Evolutionary conservation across 1,140 invertebrate species (phyloP).

Genomic region (Octopus sinensis): DNA sequence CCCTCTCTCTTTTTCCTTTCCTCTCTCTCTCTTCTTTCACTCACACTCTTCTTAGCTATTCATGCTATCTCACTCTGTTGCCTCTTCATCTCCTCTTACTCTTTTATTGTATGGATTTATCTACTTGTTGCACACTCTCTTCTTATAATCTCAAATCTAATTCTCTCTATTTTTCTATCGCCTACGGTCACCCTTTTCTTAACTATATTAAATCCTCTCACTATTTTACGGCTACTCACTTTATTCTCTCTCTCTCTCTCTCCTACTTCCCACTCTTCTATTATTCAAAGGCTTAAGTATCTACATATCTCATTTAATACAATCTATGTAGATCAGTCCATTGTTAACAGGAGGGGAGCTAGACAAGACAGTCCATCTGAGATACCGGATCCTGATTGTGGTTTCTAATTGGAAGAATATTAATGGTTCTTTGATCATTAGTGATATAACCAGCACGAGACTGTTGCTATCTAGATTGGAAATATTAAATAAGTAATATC

Average conservation of each 20-base stretch:
- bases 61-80: background rate
- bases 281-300: no score
- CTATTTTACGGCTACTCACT: background rate
- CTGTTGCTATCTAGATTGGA: no score
- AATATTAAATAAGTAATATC: no score
- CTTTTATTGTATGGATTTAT: background rate
- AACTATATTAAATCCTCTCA: background rate
- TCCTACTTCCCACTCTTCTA: background rate
- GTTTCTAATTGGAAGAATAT: no score
- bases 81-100: background rate
- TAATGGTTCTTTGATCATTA: no score
- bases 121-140: background rate
- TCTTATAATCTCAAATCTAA: background rate
- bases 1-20: background rate
- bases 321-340: no score
- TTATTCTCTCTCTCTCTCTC: background rate
- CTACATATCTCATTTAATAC: no score
- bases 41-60: background rate
- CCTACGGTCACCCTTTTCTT: background rate
- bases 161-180: background rate
- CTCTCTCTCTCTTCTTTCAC: background rate
- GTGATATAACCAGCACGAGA: no score
- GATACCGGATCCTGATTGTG: no score
- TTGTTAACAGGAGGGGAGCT: no score
- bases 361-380: no score